Conservation (phyloP, 2,113 vertebrate species). For the Cichladusa arquata region DNA sequence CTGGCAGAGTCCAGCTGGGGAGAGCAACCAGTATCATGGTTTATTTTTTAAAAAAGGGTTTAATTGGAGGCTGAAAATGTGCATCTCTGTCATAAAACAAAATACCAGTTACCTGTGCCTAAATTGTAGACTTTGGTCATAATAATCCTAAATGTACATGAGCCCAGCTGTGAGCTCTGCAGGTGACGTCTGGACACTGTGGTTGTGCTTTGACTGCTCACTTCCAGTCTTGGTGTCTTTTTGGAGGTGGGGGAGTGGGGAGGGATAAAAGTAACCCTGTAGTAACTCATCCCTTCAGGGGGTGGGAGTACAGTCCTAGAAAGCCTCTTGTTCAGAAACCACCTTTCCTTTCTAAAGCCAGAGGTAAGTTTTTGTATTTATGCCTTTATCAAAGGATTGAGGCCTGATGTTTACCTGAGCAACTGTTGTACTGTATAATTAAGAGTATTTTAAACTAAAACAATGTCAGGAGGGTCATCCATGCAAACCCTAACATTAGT, state of each 20-base stretch:
- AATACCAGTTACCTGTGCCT: not conserved
- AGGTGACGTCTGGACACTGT: accelerated
- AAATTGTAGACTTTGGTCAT: not conserved
- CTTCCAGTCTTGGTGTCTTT: not conserved
- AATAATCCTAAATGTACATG: not conserved
- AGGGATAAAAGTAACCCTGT: not conserved
- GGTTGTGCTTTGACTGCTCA: accelerated
- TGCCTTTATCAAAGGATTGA: not conserved
- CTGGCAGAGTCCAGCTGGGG: not conserved
- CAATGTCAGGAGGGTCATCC: not conserved
- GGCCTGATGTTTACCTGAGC: not conserved
- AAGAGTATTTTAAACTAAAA: not conserved
- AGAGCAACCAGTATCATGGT: not conserved
- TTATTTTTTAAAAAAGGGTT: not conserved
- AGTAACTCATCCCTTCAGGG: not conserved
- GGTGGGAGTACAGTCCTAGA: not conserved
- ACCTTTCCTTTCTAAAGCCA: not conserved
- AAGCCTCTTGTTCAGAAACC: not conserved
- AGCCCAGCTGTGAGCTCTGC: not conserved
- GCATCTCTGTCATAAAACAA: not conserved
- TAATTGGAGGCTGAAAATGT: not conserved
- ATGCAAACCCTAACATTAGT: not conserved
- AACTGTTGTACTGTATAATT: not conserved
- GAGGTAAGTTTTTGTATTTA: not conserved
- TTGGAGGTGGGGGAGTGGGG: not conserved